phyloP scores from a whole-genome alignment of 2,888 invertebrate species.

The Brassicogethes aeneus region DNA sequence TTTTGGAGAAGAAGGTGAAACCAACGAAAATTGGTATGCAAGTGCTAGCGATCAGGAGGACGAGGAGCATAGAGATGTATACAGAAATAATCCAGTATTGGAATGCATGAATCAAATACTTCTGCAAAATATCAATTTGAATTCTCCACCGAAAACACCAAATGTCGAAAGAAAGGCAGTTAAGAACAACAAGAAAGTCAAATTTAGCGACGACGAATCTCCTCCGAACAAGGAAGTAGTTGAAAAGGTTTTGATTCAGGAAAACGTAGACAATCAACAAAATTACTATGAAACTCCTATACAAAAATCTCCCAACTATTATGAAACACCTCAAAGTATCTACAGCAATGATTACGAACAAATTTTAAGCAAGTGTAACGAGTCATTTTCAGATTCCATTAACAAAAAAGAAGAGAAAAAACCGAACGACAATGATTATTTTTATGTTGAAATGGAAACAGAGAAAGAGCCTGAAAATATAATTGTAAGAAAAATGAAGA shows the following conservation, averaged over 20 bases:
- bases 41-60: slow-evolving; percentile 71
- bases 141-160: slow-evolving; percentile 40
- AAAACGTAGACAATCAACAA: slow-evolving; percentile 11
- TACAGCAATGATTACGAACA: slow-evolving; percentile 70
- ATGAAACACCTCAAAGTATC: slow-evolving; percentile 60
- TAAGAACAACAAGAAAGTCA: slow-evolving; percentile 35
- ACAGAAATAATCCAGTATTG: slow-evolving; percentile 73
- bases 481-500: slow-evolving; percentile 41
- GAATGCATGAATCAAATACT: slow-evolving; percentile 82
- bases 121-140: slow-evolving; percentile 53
- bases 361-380: slow-evolving; percentile 47
- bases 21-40: slow-evolving; percentile 67
- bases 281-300: slow-evolving; percentile 41
- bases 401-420: slow-evolving; percentile 29
- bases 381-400: slow-evolving; percentile 25
- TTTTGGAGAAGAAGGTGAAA: slow-evolving; percentile 42
- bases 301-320: slow-evolving; percentile 44
- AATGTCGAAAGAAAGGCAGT: slow-evolving; percentile 31
- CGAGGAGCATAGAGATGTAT: slow-evolving; percentile 57
- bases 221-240: slow-evolving; percentile 11
- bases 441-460: slow-evolving; percentile 53
- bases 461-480: slow-evolving; percentile 22
- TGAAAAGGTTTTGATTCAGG: slow-evolving; percentile 21
- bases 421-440: slow-evolving; percentile 46
- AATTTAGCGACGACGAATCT: slow-evolving; percentile 37